A percentile compares a stretch with the other conserved stretches of the same genome.
Evolutionary conservation across 30 jellyfish, hydroid and myxozoan genomes (phyloP).

Genomic region (Mastigias papua): DNA sequence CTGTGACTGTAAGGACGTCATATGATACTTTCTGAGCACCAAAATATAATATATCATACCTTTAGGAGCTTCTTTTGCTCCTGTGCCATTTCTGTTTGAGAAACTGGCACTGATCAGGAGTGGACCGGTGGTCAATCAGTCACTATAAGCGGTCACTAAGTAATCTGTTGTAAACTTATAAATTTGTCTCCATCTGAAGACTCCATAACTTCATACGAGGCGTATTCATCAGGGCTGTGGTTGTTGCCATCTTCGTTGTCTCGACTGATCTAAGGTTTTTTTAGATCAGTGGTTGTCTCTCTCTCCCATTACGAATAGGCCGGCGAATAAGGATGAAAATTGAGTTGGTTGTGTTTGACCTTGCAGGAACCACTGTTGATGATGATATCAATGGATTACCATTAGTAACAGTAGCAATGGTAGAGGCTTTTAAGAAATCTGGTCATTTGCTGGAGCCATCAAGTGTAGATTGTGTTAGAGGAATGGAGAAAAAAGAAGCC

Average conservation of each 20-base stretch:
- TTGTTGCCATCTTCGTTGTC: background rate
- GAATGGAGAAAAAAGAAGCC: constrained; percentile 73
- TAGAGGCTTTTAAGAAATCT: constrained; percentile 45
- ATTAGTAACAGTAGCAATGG: constrained; percentile 65
- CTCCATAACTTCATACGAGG: background rate
- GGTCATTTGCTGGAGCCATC: constrained; percentile 25
- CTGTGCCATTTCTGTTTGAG: background rate
- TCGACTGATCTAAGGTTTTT: background rate
- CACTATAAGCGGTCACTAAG: background rate
- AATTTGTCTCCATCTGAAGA: background rate
- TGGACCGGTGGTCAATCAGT: background rate
- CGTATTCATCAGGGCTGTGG: background rate
- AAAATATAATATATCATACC: background rate
- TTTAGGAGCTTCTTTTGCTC: constrained; percentile 7
- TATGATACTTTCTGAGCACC: too few species aligned
- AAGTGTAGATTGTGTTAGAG: constrained; percentile 57
- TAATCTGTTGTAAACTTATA: background rate
- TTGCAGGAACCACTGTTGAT: constrained; percentile 78
- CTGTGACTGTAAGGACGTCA: too few species aligned
- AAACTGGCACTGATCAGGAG: background rate
- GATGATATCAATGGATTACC: constrained; percentile 66
- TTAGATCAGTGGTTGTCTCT: too few species aligned
- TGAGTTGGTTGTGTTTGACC: constrained; percentile 62
- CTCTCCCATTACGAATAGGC: too few species aligned
- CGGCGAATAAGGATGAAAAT: constrained; percentile 3